A percentile compares a stretch with the other conserved stretches of the same genome.
Conservation (phyloP, 2,888 invertebrate species). For the Cryptocephalus primarius region DNA sequence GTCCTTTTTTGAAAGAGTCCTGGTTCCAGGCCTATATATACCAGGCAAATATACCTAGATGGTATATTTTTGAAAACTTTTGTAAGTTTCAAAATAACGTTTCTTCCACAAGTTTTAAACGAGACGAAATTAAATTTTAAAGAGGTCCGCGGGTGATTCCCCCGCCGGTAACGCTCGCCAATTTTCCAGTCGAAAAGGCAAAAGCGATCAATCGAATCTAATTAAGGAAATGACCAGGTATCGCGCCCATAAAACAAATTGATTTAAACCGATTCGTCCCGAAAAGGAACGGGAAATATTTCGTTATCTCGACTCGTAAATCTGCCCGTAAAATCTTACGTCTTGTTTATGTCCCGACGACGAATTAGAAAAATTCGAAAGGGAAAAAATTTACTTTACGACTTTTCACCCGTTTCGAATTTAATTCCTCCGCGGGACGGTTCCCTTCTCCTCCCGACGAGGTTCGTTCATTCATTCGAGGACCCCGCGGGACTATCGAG, state of each 20-base stretch:
- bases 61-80: too few relatives aligned
- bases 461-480: too few relatives aligned
- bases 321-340: slow-evolving; percentile 14
- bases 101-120: too few relatives aligned
- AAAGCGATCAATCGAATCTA: slow-evolving; percentile 1
- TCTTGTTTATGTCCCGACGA: slow-evolving; percentile 11
- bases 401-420: slow-evolving; percentile 3
- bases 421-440: too few relatives aligned
- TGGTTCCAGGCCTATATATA: neutral
- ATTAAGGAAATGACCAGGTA: slow-evolving; percentile 12
- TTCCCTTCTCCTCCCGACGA: too few relatives aligned
- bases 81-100: too few relatives aligned
- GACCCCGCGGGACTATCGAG: too few relatives aligned
- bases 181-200: too few relatives aligned
- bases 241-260: slow-evolving; percentile 12
- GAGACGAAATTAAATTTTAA: slow-evolving; percentile 1
- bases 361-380: slow-evolving; percentile 16
- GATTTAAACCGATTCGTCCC: slow-evolving; percentile 14
- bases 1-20: too few relatives aligned
- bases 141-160: too few relatives aligned
- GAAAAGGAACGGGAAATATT: slow-evolving; percentile 11
- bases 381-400: neutral
- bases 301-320: slow-evolving; percentile 14
- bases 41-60: neutral
- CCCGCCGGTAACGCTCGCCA: too few relatives aligned